Evolutionary conservation across 2,113 vertebrate species (phyloP).

Genomic region (Bungarus multicinctus): DNA sequence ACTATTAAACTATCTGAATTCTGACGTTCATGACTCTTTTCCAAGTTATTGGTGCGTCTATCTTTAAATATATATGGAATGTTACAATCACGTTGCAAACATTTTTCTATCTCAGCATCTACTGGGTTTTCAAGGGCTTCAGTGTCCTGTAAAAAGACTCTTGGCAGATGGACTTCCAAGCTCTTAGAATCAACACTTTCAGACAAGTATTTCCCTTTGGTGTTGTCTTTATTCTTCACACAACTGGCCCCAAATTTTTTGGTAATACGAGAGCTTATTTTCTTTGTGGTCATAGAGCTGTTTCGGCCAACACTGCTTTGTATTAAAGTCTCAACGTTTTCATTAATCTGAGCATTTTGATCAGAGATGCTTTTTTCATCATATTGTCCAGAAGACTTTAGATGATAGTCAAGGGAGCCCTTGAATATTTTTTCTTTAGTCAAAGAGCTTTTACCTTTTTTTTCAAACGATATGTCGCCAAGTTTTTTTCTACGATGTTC

Average conservation of each 20-base stretch:
- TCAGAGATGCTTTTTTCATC: constrained; percentile 36
- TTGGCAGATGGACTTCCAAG: constrained; percentile 42
- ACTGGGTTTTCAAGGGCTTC: constrained; percentile 27
- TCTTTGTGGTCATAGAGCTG: background rate
- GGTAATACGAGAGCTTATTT: background rate
- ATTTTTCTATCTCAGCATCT: constrained; percentile 25
- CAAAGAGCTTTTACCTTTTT: constrained; percentile 29
- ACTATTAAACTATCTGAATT: constrained; percentile 67
- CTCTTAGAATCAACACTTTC: constrained; percentile 17
- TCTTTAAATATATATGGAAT: background rate
- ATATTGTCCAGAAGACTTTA: constrained; percentile 11
- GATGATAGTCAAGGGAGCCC: constrained; percentile 22
- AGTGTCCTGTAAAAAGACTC: constrained; percentile 40
- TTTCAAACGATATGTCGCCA: constrained; percentile 39
- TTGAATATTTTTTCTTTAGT: constrained; percentile 44
- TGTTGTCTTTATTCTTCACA: background rate
- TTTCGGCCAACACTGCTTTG: constrained; percentile 34
- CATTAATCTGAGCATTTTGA: constrained; percentile 47
- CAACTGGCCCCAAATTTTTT: background rate
- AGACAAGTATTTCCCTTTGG: background rate
- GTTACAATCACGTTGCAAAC: constrained; percentile 29
- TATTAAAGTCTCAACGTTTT: constrained; percentile 66
- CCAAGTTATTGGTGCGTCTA: constrained; percentile 43
- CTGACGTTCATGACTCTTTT: constrained; percentile 56
- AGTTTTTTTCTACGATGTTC: constrained; percentile 66